These are phyloP conservation scores for Ostrea edulis DNA, from an alignment of 1,140 invertebrate genomes.

Conservation along the genomic window DNA sequence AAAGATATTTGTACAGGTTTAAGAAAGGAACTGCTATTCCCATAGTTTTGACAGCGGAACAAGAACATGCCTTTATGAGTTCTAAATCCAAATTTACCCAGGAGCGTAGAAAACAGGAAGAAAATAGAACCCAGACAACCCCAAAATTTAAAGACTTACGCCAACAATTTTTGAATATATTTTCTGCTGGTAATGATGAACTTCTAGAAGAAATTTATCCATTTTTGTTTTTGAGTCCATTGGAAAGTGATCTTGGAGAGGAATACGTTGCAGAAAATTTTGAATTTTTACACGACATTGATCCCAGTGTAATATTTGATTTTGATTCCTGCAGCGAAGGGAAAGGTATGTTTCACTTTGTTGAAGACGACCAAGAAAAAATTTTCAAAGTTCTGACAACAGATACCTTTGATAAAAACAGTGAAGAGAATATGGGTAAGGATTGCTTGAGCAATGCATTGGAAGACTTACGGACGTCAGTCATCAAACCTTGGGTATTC, in stretches of 20 bases:
- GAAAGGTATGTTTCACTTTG: constrained; percentile 57
- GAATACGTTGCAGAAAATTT: constrained; percentile 44
- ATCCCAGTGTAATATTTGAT: constrained; percentile 62
- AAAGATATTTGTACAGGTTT: constrained; percentile 41
- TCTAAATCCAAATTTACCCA: constrained; percentile 42
- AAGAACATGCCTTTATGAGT: constrained; percentile 47
- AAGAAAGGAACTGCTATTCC: constrained; percentile 44
- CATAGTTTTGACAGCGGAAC: not conserved
- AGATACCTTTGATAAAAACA: constrained; percentile 60
- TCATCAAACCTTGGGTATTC: constrained; percentile 63
- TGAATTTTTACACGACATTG: constrained; percentile 57
- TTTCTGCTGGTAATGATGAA: constrained; percentile 55
- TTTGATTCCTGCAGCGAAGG: constrained; percentile 58
- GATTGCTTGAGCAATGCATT: constrained; percentile 45
- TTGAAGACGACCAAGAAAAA: constrained; percentile 57
- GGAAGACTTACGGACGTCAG: constrained; percentile 53
- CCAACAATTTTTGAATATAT: constrained; percentile 56
- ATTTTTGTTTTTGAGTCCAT: constrained; percentile 54
- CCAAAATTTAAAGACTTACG: constrained; percentile 16
- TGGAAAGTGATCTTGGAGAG: constrained; percentile 49
- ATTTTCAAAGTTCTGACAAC: constrained; percentile 58
- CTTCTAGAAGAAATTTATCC: constrained; percentile 52
- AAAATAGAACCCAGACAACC: not conserved
- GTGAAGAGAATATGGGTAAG: constrained; percentile 39
- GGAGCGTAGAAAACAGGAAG: constrained; percentile 56